These are phyloP conservation scores for Euplagia quadripunctaria DNA, from an alignment of 2,888 invertebrate genomes.

Conservation along the genomic window DNA sequence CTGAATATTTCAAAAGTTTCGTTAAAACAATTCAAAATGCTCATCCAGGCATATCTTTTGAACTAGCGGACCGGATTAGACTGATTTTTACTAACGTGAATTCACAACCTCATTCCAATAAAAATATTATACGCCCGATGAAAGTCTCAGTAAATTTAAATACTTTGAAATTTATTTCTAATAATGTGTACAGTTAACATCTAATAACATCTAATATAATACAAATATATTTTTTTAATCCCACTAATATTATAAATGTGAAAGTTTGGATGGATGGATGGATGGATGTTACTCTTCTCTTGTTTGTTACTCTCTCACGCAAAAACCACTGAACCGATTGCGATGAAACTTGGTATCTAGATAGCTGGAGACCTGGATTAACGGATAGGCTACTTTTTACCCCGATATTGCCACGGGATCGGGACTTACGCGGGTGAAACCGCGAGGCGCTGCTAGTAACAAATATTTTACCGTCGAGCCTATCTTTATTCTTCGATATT, in stretches of 20 bases:
- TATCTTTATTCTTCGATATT: background rate
- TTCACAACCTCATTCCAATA: constrained; percentile 29
- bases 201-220: background rate
- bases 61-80: constrained; percentile 48
- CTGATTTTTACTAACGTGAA: constrained; percentile 28
- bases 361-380: no score
- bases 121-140: background rate
- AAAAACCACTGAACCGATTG: no score
- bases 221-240: background rate
- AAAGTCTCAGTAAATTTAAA: background rate
- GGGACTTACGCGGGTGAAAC: no score
- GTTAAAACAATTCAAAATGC: constrained; percentile 56
- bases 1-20: constrained; percentile 49
- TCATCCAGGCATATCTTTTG: constrained; percentile 58
- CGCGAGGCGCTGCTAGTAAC: no score
- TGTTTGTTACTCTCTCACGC: no score
- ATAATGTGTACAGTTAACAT: background rate
- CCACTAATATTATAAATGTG: no score
- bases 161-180: background rate
- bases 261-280: no score
- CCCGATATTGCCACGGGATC: no score
- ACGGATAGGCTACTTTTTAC: no score
- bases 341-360: no score
- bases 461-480: background rate
- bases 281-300: no score